Evolutionary conservation across 2,113 vertebrate species (phyloP).

Genomic region (Oryzias woworae): DNA sequence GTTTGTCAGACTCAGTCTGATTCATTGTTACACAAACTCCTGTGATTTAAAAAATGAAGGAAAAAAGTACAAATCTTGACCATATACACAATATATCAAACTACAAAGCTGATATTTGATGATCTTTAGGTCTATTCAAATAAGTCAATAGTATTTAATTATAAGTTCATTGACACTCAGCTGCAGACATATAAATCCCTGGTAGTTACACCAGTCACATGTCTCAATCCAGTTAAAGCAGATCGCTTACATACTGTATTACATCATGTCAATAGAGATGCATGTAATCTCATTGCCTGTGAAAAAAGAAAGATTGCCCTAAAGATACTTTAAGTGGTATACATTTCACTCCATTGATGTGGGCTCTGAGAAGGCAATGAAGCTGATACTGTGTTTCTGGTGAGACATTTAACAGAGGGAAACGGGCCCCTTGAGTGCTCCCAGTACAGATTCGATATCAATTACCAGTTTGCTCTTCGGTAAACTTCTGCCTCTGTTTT

Average conservation of each 20-base stretch:
- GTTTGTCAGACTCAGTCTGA: too few species aligned
- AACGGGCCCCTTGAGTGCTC: constrained; percentile 60
- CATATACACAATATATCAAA: too few species aligned
- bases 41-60: too few species aligned
- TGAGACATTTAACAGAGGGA: constrained; percentile 61
- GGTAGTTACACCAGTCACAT: constrained; percentile 34
- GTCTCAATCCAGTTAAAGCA: constrained; percentile 73
- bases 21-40: too few species aligned
- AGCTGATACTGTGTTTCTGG: constrained; percentile 54
- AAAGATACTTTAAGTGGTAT: constrained; percentile 68
- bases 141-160: constrained; percentile 2
- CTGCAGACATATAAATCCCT: constrained; percentile 26
- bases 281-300: constrained; percentile 70
- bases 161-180: constrained; percentile 28
- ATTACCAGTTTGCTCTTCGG: constrained; percentile 51
- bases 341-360: constrained; percentile 68
- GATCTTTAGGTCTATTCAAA: too few species aligned
- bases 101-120: too few species aligned
- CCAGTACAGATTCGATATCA: constrained; percentile 44
- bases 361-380: constrained; percentile 41
- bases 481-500: constrained; percentile 2
- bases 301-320: constrained; percentile 63
- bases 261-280: constrained; percentile 61
- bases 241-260: constrained; percentile 69
- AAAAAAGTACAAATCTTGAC: too few species aligned